Conservation (phyloP, 2,888 invertebrate genomes). For the Drosophila flavopinicola region DNA sequence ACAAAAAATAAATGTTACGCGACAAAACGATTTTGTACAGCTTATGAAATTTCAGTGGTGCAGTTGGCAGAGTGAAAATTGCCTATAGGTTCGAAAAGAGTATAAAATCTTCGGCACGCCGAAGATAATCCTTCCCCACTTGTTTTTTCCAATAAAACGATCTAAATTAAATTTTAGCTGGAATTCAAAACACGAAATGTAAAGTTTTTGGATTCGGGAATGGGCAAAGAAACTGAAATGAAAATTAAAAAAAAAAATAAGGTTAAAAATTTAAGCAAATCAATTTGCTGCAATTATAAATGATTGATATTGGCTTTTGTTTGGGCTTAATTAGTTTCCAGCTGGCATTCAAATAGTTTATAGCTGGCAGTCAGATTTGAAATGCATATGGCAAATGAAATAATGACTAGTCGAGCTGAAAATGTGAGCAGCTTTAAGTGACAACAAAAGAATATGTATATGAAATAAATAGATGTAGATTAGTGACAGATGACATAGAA, state of each 20-base stretch:
- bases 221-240: background rate
- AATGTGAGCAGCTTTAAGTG: too few species aligned
- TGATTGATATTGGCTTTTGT: background rate
- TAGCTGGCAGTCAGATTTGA: background rate
- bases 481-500: constrained; percentile 2
- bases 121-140: too few species aligned
- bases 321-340: background rate
- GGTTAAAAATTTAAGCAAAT: background rate
- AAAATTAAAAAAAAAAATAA: background rate
- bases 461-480: background rate
- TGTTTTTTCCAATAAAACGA: too few species aligned
- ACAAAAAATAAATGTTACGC: too few species aligned
- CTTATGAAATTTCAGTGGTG: too few species aligned
- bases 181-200: background rate
- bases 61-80: too few species aligned
- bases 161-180: background rate
- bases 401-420: too few species aligned
- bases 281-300: background rate
- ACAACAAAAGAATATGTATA: too few species aligned
- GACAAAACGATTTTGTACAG: too few species aligned
- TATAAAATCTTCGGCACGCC: too few species aligned
- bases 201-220: background rate
- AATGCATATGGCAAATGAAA: background rate
- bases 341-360: background rate
- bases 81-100: too few species aligned